These are phyloP conservation scores for Macrochelys suwanniensis DNA, from an alignment of 2,797 vertebrate genomes.

Conservation along the genomic window DNA sequence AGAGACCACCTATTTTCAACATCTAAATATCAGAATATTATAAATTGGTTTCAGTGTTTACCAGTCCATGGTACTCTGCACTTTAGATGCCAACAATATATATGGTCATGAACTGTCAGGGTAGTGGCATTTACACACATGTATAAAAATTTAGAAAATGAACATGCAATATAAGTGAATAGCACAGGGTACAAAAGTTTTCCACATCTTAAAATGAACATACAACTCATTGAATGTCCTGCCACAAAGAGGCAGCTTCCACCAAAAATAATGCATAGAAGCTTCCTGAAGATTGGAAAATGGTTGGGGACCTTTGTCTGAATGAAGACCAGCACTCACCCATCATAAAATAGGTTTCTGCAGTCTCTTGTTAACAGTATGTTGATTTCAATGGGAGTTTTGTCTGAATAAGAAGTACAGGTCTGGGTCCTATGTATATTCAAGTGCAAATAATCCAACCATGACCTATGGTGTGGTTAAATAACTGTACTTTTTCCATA, in stretches of 20 bases:
- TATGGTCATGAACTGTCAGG: no score
- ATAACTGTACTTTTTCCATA: no score
- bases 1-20: no score
- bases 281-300: neutral
- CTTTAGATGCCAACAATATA: neutral
- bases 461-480: neutral
- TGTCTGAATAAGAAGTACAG: constrained; percentile 16
- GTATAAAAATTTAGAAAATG: neutral
- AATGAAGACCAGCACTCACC: neutral
- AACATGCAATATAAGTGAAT: neutral
- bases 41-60: neutral
- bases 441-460: neutral
- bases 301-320: neutral
- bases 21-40: neutral
- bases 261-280: neutral
- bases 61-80: neutral
- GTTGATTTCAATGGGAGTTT: constrained; percentile 38
- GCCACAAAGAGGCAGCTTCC: neutral
- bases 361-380: neutral
- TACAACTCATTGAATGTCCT: neutral
- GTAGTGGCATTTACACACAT: neutral
- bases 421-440: accelerated
- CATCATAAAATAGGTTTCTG: neutral
- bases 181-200: neutral
- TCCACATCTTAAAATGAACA: neutral